phyloP scores from a whole-genome alignment of 2,797 vertebrate species.

The Poeciliopsis presidionis region DNA sequence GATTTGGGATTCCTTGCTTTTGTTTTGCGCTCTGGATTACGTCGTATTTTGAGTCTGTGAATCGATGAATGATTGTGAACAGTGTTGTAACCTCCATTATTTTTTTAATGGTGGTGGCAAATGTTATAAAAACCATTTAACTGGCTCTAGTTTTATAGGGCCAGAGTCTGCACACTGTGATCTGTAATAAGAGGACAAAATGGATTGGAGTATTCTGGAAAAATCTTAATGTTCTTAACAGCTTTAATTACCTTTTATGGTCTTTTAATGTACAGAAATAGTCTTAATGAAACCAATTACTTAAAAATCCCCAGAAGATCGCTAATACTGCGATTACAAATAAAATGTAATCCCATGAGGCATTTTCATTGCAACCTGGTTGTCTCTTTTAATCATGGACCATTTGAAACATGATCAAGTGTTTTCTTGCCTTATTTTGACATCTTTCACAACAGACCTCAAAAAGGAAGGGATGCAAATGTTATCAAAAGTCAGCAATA shows the following conservation, averaged over 20 bases:
- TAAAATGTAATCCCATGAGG: not conserved
- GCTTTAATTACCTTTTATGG: constrained; percentile 23
- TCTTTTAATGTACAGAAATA: not conserved
- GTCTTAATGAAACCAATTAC: constrained; percentile 11
- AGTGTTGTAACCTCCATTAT: constrained; percentile 51
- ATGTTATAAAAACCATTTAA: constrained; percentile 24
- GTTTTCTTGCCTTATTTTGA: constrained; percentile 2
- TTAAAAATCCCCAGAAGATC: constrained; percentile 12
- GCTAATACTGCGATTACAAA: constrained; percentile 44
- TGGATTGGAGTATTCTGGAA: constrained; percentile 40
- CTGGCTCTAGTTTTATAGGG: constrained; percentile 80
- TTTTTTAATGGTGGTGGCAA: constrained; percentile 46
- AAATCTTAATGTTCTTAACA: constrained; percentile 33
- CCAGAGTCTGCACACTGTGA: constrained; percentile 33
- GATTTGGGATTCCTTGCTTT: constrained; percentile 28
- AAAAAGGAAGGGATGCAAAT: not conserved
- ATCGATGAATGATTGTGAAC: constrained; percentile 58
- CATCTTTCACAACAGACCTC: not conserved
- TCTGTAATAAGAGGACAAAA: constrained; percentile 13
- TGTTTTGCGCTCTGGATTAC: constrained; percentile 37
- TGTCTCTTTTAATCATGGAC: constrained; percentile 39
- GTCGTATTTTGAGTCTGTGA: constrained; percentile 61
- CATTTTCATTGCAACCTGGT: constrained; percentile 21
- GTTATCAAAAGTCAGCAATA: not conserved
- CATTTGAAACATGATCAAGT: constrained; percentile 10